Evolutionary conservation across 2,888 invertebrate genomes (phyloP).

Genomic region (Halocaridina rubra): DNA sequence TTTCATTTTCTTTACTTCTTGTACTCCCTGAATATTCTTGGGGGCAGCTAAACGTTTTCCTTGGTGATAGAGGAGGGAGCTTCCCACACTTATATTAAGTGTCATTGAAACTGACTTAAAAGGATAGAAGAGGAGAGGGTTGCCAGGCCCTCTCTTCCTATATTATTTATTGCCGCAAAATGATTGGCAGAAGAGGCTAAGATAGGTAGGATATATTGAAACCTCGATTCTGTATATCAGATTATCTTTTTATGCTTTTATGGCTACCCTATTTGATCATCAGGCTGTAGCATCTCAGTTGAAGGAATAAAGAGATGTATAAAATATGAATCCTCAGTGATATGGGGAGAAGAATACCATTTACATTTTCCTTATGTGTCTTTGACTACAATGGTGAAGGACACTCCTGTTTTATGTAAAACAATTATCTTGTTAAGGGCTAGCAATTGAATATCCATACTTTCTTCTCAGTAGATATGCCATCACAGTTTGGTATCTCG

Average conservation of each 20-base stretch:
- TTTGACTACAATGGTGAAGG: background rate
- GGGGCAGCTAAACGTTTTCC: background rate
- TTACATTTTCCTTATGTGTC: background rate
- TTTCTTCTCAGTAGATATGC: constrained; percentile 76
- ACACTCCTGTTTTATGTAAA: background rate
- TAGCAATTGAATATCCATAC: constrained; percentile 3
- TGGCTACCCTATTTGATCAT: background rate
- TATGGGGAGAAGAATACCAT: background rate
- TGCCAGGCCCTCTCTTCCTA: background rate
- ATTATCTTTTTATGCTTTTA: background rate
- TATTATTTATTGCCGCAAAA: no score
- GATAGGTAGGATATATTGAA: no score
- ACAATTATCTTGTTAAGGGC: background rate
- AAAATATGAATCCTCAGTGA: background rate
- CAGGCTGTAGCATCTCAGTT: no score
- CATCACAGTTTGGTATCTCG: constrained; percentile 93
- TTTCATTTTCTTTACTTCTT: background rate
- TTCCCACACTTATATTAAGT: no score
- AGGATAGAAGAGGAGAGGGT: background rate
- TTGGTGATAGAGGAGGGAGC: background rate
- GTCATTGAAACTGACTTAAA: no score
- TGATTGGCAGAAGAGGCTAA: no score
- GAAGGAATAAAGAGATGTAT: background rate
- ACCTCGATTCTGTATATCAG: no score
- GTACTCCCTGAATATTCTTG: background rate